Percentiles rank a stretch among this genome's conserved stretches.
These are phyloP conservation scores for Rhincodon typus DNA, from an alignment of 2,797 vertebrate genomes.

Conservation along the genomic window DNA sequence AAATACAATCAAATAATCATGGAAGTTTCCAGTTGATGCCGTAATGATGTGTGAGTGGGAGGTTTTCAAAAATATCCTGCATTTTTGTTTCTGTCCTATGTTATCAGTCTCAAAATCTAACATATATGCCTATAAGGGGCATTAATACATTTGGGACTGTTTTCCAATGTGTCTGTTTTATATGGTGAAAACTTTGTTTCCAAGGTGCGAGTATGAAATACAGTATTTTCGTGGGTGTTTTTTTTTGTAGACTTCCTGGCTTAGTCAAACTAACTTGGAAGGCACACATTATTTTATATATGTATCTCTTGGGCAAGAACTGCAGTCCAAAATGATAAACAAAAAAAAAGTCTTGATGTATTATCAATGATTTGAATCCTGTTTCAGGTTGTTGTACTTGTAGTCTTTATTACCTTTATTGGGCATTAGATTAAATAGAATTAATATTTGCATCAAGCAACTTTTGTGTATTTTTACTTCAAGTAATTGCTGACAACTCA, in stretches of 20 bases:
- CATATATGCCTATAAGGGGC: neutral
- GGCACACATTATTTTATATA: neutral
- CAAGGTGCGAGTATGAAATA: neutral
- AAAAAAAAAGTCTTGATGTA: neutral
- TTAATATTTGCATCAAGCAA: neutral
- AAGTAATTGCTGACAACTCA: slow-evolving; percentile 36
- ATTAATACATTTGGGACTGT: neutral
- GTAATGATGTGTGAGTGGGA: neutral
- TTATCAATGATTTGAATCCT: neutral
- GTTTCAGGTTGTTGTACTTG: neutral
- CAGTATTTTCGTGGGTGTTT: neutral
- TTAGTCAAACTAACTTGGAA: neutral
- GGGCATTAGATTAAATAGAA: neutral
- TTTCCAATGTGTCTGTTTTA: neutral
- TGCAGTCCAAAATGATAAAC: neutral
- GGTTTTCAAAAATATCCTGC: neutral
- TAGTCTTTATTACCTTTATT: neutral
- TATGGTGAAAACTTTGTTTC: slow-evolving; percentile 1
- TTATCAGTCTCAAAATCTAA: neutral
- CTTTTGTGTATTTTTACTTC: slow-evolving; percentile 15
- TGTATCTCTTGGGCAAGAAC: neutral
- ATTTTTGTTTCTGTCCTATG: slow-evolving; percentile 1
- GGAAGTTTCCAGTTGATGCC: neutral
- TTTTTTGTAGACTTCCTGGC: neutral
- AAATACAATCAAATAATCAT: neutral